Percentiles rank a stretch among this genome's conserved stretches.
phyloP scores from a whole-genome alignment of 2,797 vertebrate species.

The Crenichthys baileyi region DNA sequence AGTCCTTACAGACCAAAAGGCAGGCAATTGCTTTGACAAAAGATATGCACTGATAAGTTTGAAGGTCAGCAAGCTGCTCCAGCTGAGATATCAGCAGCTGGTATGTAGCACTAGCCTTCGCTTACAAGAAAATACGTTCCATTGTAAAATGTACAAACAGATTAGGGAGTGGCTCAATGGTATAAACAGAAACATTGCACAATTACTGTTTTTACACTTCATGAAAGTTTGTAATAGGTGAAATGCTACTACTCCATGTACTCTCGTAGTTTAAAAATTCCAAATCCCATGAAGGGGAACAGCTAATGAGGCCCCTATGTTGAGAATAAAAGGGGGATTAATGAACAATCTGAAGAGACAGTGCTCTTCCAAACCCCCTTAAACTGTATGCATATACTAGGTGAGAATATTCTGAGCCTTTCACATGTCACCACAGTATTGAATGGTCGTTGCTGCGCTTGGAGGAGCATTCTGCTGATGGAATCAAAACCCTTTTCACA shows the following conservation, averaged over 20 bases:
- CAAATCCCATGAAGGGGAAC: conserved; percentile 55
- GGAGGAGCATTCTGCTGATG: conserved; percentile 84
- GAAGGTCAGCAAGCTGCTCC: conserved; percentile 82
- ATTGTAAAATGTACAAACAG: conserved; percentile 32
- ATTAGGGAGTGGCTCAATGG: conserved; percentile 56
- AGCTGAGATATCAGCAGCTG: conserved; percentile 68
- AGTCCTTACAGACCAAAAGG: conserved; percentile 74
- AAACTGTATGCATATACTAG: conserved; percentile 60
- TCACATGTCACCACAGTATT: conserved; percentile 72
- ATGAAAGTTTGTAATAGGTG: conserved; percentile 66
- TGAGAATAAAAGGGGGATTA: conserved; percentile 74
- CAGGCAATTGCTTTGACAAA: conserved; percentile 73
- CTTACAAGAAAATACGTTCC: conserved; percentile 39
- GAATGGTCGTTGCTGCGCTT: conserved; percentile 78
- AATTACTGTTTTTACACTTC: conserved; percentile 58
- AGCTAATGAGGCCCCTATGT: conserved; percentile 66
- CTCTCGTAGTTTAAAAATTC: conserved; percentile 55
- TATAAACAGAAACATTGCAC: conserved; percentile 55
- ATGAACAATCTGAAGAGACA: conserved; percentile 70
- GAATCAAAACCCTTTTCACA: conserved; percentile 85
- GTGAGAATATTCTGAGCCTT: conserved; percentile 74
- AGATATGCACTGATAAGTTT: conserved; percentile 79
- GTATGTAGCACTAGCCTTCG: conserved; percentile 36
- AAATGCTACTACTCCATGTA: conserved; percentile 60
- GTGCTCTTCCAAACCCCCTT: conserved; percentile 54